Base-by-base conservation (phyloP, 2,888 invertebrate species). In the Mesorhabditis spiculigera region DNA sequence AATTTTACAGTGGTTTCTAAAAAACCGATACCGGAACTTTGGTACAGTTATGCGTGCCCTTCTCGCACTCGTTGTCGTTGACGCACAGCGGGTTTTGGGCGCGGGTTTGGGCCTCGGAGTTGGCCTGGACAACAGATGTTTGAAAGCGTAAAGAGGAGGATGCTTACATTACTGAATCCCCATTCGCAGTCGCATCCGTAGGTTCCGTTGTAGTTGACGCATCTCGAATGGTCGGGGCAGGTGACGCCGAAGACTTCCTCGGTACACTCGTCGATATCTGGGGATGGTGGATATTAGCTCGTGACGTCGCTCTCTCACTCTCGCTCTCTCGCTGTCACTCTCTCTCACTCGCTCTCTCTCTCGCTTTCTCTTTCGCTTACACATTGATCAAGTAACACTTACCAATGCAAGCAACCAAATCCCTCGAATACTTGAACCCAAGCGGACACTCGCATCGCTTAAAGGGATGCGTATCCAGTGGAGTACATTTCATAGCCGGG, bases 371-470 rank as follows among this genome's bases (percentile, higher is more conserved):
- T 28, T 3, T 28, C 28, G 28, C 28, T 3, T 1, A 1, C 28
- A 28, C 28, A 28, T 50, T 3, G n/a, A 50, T 50, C 58, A 13
- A 13, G 8, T 50, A 13, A 10, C 2, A n/a, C 58, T 50, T n/a
- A 50, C 58, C 58, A 50, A 50, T 50, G n/a, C 58, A 50, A 50
- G 58, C 58, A 10, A 50, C 58, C 58, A 50, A 50, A 13, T 50
- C 58, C 58, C 58, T 50, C 58, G 58, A 50, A n/a, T 50, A 50
- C 3, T 50, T 50, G 10, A n/a, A 13, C 58, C 58, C 58, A 10
- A 50, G 58, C 58, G 58, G 58, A n/a, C 58, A 50, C n/a, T 50
- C 58, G 58, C 58, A 50, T 50, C 58, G 8, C 58, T 50, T 50
- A n/a, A 50, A 50, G 8, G 58, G 58, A 50, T 50, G 58, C 1